Evolutionary conservation across 2,888 invertebrate genomes (phyloP).

Genomic region (Agrilus cyanescens): DNA sequence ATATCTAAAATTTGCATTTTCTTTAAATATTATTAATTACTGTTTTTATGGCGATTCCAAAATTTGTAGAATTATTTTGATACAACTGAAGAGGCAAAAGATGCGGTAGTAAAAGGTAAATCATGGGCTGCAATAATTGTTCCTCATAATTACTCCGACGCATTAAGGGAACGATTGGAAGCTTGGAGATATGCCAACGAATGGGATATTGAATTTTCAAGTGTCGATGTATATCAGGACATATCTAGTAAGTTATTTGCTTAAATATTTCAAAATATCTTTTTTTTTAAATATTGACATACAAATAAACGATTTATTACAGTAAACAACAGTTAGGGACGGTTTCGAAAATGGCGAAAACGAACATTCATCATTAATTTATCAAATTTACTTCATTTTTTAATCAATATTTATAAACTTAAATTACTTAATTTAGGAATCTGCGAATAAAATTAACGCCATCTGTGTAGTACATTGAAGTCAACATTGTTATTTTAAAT

Average conservation of each 20-base stretch:
- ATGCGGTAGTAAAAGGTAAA: slow-evolving; percentile 55
- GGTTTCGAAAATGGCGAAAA: too few relatives aligned
- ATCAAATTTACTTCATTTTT: too few relatives aligned
- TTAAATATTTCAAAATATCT: neutral
- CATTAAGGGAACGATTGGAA: slow-evolving; percentile 42
- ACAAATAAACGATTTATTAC: too few relatives aligned
- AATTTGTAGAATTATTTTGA: slow-evolving; percentile 38
- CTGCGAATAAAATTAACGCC: too few relatives aligned
- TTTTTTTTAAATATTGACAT: too few relatives aligned
- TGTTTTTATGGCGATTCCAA: neutral
- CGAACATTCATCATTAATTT: too few relatives aligned
- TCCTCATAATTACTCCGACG: slow-evolving; percentile 60
- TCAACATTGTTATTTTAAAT: too few relatives aligned
- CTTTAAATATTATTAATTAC: neutral
- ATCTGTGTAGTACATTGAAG: too few relatives aligned
- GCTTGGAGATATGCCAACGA: slow-evolving; percentile 42
- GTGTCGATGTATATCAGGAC: slow-evolving; percentile 63
- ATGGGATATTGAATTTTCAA: slow-evolving; percentile 49
- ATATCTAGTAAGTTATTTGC: slow-evolving; percentile 60
- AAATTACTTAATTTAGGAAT: too few relatives aligned
- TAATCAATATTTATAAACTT: too few relatives aligned
- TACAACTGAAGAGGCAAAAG: slow-evolving; percentile 46
- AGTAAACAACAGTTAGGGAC: too few relatives aligned
- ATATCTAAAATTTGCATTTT: too few relatives aligned
- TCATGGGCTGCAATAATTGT: slow-evolving; percentile 70